Evolutionary conservation across 2,113 vertebrate species (phyloP).

Genomic region (Coturnix japonica): DNA sequence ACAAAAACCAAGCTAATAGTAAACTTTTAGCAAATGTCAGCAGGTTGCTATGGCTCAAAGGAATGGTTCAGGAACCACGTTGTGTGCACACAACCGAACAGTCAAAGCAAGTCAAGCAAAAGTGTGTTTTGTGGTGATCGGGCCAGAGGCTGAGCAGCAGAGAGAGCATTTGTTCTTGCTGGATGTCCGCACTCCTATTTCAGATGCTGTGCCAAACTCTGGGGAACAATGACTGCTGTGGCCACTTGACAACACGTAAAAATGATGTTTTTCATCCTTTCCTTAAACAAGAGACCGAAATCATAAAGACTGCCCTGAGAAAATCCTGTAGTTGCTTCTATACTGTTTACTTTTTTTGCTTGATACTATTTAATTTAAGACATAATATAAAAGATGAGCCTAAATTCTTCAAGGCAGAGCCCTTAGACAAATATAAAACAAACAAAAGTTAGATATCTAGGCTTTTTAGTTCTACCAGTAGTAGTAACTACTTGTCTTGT

Average conservation of each 20-base stretch:
- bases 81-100: accelerated
- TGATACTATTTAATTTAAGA: background rate
- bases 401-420: background rate
- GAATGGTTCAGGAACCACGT: background rate
- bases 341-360: background rate
- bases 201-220: background rate
- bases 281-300: background rate
- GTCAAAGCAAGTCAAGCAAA: background rate
- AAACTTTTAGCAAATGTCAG: background rate
- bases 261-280: background rate
- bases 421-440: background rate
- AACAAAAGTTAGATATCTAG: background rate
- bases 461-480: background rate
- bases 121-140: background rate
- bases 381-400: background rate
- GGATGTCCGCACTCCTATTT: background rate
- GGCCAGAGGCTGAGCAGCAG: background rate
- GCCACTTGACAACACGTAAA: background rate
- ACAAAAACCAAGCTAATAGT: background rate
- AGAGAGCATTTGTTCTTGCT: background rate
- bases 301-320: background rate
- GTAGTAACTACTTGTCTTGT: background rate
- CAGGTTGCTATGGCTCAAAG: slow-evolving; percentile 13
- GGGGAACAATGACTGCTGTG: background rate
- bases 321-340: background rate